Base-by-base conservation (phyloP, 2,113 vertebrate species). In the Cercocebus atys region DNA sequence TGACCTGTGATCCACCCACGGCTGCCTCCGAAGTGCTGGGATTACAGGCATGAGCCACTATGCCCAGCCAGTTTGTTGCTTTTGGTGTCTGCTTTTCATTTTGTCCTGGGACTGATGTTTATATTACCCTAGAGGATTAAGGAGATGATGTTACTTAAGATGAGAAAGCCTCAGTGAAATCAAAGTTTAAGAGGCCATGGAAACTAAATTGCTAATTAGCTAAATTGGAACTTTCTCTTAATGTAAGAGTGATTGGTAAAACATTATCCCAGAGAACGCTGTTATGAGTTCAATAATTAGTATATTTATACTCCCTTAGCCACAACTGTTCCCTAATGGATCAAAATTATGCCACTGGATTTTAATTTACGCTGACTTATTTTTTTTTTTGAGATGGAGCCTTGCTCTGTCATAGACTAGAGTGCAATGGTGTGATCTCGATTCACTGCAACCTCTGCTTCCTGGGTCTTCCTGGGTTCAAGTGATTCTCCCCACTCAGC, bases 321-420 rank as follows among this genome's bases (percentile, higher is more conserved):
- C 59, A 80, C 32, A 81, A 30, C 55, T 22, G 0, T 81, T 75
- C 27, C 32, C 55, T 35, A 70, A 4, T 66, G 75, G 50, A 61
- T 87, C 11, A 80, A 50, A 86, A 80, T 40, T 61, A 30, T 84
- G 66, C 40, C 32, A 43, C 30, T 80, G 66, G n/a, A 40, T 70
- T 90, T 92, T 94, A 90, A 59, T 64, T 95, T 85, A 73, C 40
- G 52, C 57, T 84, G 68, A 91, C 18, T 75, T 94, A 43, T 80
- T 61, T 61, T 61, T 61, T 61, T 30, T 10, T 64, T 30, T 30
- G 25, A 30, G 25, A 61, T 27, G 27, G 4, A 61, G 11, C 59
- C 59, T 12, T 5, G 59, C 11, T 27, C 59, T 30, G 25, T 27
- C 59, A 2, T 30, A 61, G 25, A 27, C 25, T 30, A 11, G 59